Evolutionary conservation across 2,888 invertebrate species (phyloP), one percentile per base, ranked within the genome.

Genomic region (Achlya flavicornis): DNA sequence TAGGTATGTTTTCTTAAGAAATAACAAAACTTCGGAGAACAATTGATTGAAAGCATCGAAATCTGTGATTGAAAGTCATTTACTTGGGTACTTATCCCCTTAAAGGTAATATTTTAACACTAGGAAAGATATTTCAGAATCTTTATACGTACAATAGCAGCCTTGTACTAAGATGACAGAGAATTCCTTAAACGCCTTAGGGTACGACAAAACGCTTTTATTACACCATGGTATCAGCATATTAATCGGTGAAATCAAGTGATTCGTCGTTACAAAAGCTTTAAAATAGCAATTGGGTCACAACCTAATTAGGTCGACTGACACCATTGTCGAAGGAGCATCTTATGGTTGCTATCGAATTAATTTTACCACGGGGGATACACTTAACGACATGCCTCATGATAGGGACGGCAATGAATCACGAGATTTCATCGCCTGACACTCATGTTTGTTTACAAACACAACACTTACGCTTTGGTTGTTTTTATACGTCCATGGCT

Each of bases 221-320:
- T 64, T 57, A 53, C 63, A 57, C 43, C 57, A 60, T 19, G 43
- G 60, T 60, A 41, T 72, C 70, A 66, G 63, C 66, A 67, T 78
- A 80, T 85, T 78, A 84, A 83, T 77, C 81, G 73, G 64, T 73
- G 65, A 71, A 82, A 81, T 83, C 77, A 81, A 83, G 77, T 76
- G 81, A 83, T 85, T 83, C 81, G 78, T 77, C 77, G 76, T 75
- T 75, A 74, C 74, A 66, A 67, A 68, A 70, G 72, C 82, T 87
- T 87, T 86, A 86, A 88, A 89, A 85, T 79, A 69, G 86, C 85
- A 92, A 91, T 91, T 92, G 89, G 92, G 92, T 92, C 92, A 87
- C 87, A 85, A 83, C 81, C 85, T 89, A 92, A 92, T 91, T 90
- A 87, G 88, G 88, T 88, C 87, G 83, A 73, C 77, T 80, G 85